These are phyloP conservation scores for Melanerpes aurifrons DNA, from an alignment of 2,113 vertebrate species.

Conservation along the genomic window DNA sequence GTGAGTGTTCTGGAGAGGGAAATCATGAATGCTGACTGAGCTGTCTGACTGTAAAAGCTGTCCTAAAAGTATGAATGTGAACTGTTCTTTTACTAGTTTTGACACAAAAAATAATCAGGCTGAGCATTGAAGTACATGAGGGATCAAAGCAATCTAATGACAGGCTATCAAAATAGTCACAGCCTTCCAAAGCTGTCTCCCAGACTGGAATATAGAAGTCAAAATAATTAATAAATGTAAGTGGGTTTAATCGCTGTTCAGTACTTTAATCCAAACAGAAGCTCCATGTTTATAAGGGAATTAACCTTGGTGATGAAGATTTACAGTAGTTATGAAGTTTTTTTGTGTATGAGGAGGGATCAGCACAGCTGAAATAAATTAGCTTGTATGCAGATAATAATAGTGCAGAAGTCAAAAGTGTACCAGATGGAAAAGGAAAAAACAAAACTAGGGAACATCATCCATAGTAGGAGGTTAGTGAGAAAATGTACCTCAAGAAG, in stretches of 20 bases:
- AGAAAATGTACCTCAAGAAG: background rate
- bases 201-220: background rate
- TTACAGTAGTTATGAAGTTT: background rate
- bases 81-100: background rate
- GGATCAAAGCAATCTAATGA: constrained; percentile 1
- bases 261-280: constrained; percentile 17
- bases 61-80: constrained; percentile 4
- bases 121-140: background rate
- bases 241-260: background rate
- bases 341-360: background rate
- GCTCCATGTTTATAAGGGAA: background rate
- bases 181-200: background rate
- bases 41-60: constrained; percentile 2
- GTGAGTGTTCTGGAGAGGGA: background rate
- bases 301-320: background rate
- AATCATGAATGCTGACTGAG: background rate
- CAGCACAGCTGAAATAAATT: background rate
- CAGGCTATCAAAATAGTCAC: constrained; percentile 34
- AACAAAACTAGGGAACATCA: background rate
- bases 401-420: background rate
- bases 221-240: constrained; percentile 8
- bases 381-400: background rate
- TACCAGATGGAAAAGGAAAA: background rate
- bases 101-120: constrained; percentile 37
- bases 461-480: background rate